Percentiles rank a stretch among this genome's conserved stretches.
Evolutionary conservation across 2,888 invertebrate species (phyloP).

Genomic region (Dioctria rufipes): DNA sequence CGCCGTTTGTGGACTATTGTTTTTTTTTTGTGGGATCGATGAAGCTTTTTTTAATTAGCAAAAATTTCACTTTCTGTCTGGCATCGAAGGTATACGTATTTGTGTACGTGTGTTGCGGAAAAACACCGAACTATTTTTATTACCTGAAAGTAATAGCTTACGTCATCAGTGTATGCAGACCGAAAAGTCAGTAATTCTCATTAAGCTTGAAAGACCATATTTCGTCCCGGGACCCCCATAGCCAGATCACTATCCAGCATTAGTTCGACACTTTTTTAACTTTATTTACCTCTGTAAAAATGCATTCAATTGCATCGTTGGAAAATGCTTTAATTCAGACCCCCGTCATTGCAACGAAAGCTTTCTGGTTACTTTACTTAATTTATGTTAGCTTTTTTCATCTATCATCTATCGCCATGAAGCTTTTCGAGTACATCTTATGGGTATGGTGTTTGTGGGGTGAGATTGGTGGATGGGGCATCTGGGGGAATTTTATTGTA

Average conservation of each 20-base stretch:
- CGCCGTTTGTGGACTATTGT: too few relatives aligned
- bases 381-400: not conserved
- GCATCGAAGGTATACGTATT: not conserved
- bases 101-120: not conserved
- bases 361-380: not conserved
- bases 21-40: not conserved
- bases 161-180: slow-evolving; percentile 1
- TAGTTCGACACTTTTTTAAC: not conserved
- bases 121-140: slow-evolving; percentile 25
- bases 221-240: not conserved
- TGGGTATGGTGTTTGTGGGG: not conserved
- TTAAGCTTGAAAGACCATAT: not conserved
- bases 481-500: too few relatives aligned
- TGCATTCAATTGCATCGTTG: slow-evolving; percentile 17
- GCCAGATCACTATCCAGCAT: not conserved
- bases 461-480: too few relatives aligned
- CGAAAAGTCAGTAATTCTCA: not conserved
- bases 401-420: not conserved
- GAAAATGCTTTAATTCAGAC: slow-evolving; percentile 33
- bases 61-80: slow-evolving; percentile 47
- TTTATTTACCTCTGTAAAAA: not conserved
- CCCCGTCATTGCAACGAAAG: not conserved
- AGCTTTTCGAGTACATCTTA: not conserved
- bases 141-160: slow-evolving; percentile 16
- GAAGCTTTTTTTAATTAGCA: slow-evolving; percentile 44